Base-by-base conservation (phyloP, 2,888 invertebrate genomes). In the Acanthopleura granulata region DNA sequence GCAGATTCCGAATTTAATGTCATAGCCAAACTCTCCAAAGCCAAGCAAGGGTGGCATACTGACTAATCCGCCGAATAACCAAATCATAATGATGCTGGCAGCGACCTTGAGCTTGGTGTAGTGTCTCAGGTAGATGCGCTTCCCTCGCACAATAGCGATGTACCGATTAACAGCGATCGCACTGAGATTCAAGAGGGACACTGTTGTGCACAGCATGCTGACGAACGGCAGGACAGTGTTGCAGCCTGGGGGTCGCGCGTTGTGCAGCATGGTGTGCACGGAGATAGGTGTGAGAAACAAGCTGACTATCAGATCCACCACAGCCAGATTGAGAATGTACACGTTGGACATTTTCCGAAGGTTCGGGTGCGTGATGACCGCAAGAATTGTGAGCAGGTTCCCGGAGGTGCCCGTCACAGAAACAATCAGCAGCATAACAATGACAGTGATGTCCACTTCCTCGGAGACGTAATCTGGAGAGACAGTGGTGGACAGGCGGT, bases 261-360 rank as follows among this genome's bases (percentile, higher is more conserved):
- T 18, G 49, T 40, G 18, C n/a, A 71, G 40, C 71, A 71, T 40
- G 49, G 71, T 71, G 71, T 71, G 50, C 15, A 71, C 50, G n/a
- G 71, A 71, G 22, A 71, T 25, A 4, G 71, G 71, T 12, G 71
- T 71, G 4, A 71, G 25, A 49, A 71, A 49, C 40, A 49, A n/a
- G 40, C 49, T 49, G 3, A 71, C 71, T 15, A 49, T 71, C 6
- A 71, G 25, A 71, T 71, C 71, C 18, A 71, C 71, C 3, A 71
- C 71, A 49, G 71, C 71, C n/a, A 71, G 25, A 40, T 71, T 71
- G 15, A 71, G n/a, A 49, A 71, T 71, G 25, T 71, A 71, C 9
- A 71, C 71, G 40, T 71, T 71, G 18, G 71, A 71, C 40, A 49
- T 71, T 27, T 49, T 71, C 3, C 50, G 40, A 16, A 71, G 25